Evolutionary conservation across 2,888 invertebrate species (phyloP), one percentile per base, ranked within the genome.

Genomic region (Sinopyrophorus schimmeli): DNA sequence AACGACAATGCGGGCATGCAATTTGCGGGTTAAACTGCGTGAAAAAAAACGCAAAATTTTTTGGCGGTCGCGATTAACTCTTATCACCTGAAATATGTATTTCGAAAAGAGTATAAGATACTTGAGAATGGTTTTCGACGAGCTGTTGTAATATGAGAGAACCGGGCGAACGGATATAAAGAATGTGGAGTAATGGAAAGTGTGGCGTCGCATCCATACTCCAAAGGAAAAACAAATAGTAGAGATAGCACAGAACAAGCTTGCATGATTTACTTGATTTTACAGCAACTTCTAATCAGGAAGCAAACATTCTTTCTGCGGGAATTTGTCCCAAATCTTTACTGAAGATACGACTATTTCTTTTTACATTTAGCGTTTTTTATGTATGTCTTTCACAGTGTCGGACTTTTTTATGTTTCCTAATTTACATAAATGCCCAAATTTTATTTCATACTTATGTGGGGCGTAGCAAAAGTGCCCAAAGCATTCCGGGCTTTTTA

Each of bases 221-320:
- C 14, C 18, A 27, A 43, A 26, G 43, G 27, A 43, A 43, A 40
- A 32, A 43, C 43, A 43, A 43, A 43, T 35, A 43, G 23, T 31
- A 41, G 21, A 41, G 20, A 26, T 34, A 18, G 16, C 27, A 12
- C 14, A 27, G 16, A 15, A 34, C 20, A 35, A 20, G 26, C 21
- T 34, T 34, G 43, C 43, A 43, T 43, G 43, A 43, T 43, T 26
- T 35, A 34, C 15, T 15, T 27, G 43, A 43, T 43, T 43, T 43
- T 10, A 16, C 34, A 27, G 10, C 10, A 43, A 10, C 18, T 27
- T 17, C 18, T 11, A 27, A 35, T 43, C 43, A 43, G 34, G 43
- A 26, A 43, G 35, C 15, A 27, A 21, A 26, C 43, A 14, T 24
- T n/a, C n/a, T n/a, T n/a, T n/a, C n/a, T n/a, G n/a, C n/a, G n/a